phyloP scores from a whole-genome alignment of 2,888 invertebrate genomes.

The Tyria jacobaeae region DNA sequence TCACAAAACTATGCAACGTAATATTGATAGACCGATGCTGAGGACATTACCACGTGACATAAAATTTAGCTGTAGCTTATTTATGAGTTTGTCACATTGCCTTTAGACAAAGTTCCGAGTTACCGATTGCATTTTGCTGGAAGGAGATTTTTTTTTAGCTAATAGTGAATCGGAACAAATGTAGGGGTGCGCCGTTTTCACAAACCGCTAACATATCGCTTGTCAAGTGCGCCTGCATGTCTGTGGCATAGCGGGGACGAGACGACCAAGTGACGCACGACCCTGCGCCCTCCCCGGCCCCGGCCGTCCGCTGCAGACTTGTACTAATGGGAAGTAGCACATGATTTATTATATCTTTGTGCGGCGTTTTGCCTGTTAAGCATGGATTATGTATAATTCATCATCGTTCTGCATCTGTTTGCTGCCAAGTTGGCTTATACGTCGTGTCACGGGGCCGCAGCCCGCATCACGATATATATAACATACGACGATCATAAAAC shows the following conservation, averaged over 20 bases:
- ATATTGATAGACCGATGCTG: too few relatives aligned
- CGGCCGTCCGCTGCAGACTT: conserved; percentile 17
- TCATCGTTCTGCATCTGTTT: conserved; percentile 28
- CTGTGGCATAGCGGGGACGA: not conserved
- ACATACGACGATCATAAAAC: too few relatives aligned
- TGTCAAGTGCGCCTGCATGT: conserved; percentile 11
- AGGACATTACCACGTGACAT: too few relatives aligned
- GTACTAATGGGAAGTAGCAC: conserved; percentile 25
- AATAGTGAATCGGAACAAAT: conserved; percentile 1
- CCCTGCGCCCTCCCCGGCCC: not conserved
- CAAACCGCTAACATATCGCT: conserved; percentile 14
- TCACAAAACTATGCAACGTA: too few relatives aligned
- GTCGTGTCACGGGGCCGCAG: not conserved
- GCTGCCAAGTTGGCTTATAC: conserved; percentile 10
- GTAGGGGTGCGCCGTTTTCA: not conserved
- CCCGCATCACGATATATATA: too few relatives aligned
- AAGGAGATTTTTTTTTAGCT: not conserved
- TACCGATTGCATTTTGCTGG: not conserved
- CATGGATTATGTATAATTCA: conserved; percentile 44
- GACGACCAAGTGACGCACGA: not conserved
- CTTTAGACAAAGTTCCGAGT: not conserved
- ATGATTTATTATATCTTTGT: conserved; percentile 39
- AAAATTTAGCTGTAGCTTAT: too few relatives aligned
- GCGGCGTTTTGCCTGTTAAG: conserved; percentile 27
- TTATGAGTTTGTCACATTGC: too few relatives aligned